Percentiles rank a stretch among this genome's conserved stretches.
These are phyloP conservation scores for Zootermopsis nevadensis DNA, from an alignment of 2,888 invertebrate genomes.

Conservation along the genomic window DNA sequence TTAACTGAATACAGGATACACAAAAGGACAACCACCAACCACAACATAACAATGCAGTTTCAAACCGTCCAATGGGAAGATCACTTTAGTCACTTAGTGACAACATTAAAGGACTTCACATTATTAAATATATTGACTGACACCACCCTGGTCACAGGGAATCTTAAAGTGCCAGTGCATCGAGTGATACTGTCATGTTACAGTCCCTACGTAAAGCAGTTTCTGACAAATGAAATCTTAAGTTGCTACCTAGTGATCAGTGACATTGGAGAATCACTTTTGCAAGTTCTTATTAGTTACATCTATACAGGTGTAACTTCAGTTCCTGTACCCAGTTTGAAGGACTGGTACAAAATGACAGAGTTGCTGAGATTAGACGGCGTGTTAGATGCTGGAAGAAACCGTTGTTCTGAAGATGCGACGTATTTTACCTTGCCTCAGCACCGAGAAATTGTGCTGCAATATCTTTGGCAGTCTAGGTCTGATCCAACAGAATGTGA, in stretches of 20 bases:
- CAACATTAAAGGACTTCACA: slow-evolving; percentile 42
- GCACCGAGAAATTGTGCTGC: slow-evolving; percentile 37
- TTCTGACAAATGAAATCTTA: slow-evolving; percentile 6
- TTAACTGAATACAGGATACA: background rate
- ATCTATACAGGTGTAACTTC: slow-evolving; percentile 44
- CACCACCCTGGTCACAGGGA: slow-evolving; percentile 41
- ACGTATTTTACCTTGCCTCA: slow-evolving; percentile 35
- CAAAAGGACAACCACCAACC: background rate
- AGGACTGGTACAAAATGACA: slow-evolving; percentile 26
- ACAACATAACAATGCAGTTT: background rate
- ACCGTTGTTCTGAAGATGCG: slow-evolving; percentile 11
- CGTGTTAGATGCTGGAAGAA: slow-evolving; percentile 8
- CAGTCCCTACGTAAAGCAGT: slow-evolving; percentile 39
- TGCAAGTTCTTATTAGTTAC: slow-evolving; percentile 41
- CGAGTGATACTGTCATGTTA: slow-evolving; percentile 41
- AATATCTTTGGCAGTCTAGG: slow-evolving; percentile 44
- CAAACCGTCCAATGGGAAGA: slow-evolving; percentile 40
- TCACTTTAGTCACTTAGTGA: slow-evolving; percentile 38
- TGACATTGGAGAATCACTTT: slow-evolving; percentile 22
- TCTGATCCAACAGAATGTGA: slow-evolving; percentile 36
- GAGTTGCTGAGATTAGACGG: slow-evolving; percentile 35
- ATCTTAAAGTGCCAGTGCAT: slow-evolving; percentile 39
- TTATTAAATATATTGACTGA: slow-evolving; percentile 40
- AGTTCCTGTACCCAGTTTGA: slow-evolving; percentile 6
- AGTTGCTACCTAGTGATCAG: slow-evolving; percentile 39